phyloP scores from a whole-genome alignment of 2,797 vertebrate genomes.

The Pseudomugil tenellus region DNA sequence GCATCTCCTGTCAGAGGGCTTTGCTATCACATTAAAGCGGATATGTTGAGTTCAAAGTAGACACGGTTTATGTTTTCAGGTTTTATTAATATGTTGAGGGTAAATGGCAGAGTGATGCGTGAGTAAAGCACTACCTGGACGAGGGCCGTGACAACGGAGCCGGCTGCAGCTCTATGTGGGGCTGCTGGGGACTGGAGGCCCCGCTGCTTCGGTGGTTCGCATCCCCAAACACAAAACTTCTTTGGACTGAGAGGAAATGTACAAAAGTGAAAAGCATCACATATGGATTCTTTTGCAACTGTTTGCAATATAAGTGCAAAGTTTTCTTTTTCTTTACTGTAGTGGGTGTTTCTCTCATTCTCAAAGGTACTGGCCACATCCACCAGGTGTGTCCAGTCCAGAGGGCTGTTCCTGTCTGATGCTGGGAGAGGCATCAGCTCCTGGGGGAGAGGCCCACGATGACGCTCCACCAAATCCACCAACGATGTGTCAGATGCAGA shows the following conservation, averaged over 20 bases:
- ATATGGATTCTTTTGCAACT: background rate
- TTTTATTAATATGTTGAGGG: background rate
- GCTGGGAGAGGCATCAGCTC: constrained; percentile 97
- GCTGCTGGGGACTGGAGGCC: constrained; percentile 88
- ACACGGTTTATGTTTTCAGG: background rate
- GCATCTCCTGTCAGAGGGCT: background rate
- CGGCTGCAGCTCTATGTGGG: constrained; percentile 89
- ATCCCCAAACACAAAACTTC: constrained; percentile 94
- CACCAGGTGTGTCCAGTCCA: constrained; percentile 97
- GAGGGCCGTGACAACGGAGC: constrained; percentile 87
- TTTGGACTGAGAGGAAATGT: constrained; percentile 84
- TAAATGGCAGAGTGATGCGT: background rate
- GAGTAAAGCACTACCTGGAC: constrained; percentile 82
- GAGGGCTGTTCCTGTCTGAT: constrained; percentile 85
- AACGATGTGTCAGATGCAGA: constrained; percentile 98
- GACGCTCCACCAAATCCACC: constrained; percentile 94
- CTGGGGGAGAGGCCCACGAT: constrained; percentile 86
- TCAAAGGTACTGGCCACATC: constrained; percentile 97
- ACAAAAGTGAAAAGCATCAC: background rate
- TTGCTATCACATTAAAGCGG: background rate
- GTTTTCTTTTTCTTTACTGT: constrained; percentile 61
- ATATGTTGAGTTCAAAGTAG: background rate
- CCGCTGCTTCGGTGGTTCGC: constrained; percentile 90
- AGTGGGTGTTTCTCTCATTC: constrained; percentile 82
- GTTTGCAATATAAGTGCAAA: too few species aligned